Evolutionary conservation across 2,113 vertebrate species (phyloP), one percentile per base, ranked within the genome.

Genomic region (Anser cygnoides): DNA sequence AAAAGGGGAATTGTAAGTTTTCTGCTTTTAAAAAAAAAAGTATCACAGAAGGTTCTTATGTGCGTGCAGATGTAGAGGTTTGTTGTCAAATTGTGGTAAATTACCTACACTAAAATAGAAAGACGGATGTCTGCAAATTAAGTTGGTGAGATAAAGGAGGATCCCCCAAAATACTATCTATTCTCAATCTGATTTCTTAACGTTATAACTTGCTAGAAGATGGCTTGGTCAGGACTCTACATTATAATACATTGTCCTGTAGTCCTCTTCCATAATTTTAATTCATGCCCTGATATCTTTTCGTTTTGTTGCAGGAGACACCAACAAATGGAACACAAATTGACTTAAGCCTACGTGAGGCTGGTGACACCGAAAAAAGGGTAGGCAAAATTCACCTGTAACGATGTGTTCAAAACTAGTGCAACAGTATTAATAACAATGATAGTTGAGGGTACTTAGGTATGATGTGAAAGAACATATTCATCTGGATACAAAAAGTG

Each of bases 321-420:
- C 28, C 93, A 91, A 49, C 57, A 93, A 70, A 93, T 49, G 76
- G 90, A 95, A 93, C 66, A 72, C 84, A 97, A 87, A 93, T 95
- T 96, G 94, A 97, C 79, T 95, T 95, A 96, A 94, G 61, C 87
- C 66, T 74, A 2, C 29, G 55, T 9, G 10, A 91, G 62, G 90
- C 86, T 86, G 83, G 54, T 78, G 93, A 89, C 58, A 87, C 22
- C 77, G 73, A 90, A 61, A 93, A 85, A 46, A 91, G 57, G 77
- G 93, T 93, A 95, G 68, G 96, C 37, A 63, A 77, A 54, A 31
- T 3, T 18, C 10, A 16, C 13, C 2, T 0, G 2, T 71, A n/a
- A 68, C 44, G 14, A 20, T 37, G 10, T 49, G 29, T 26, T 85
- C 43, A 33, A 44, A 66, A 50, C 21, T 35, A 10, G 39, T 8